These are phyloP conservation scores for Meandrusa payeni DNA, from an alignment of 2,888 invertebrate species.

Conservation along the genomic window DNA sequence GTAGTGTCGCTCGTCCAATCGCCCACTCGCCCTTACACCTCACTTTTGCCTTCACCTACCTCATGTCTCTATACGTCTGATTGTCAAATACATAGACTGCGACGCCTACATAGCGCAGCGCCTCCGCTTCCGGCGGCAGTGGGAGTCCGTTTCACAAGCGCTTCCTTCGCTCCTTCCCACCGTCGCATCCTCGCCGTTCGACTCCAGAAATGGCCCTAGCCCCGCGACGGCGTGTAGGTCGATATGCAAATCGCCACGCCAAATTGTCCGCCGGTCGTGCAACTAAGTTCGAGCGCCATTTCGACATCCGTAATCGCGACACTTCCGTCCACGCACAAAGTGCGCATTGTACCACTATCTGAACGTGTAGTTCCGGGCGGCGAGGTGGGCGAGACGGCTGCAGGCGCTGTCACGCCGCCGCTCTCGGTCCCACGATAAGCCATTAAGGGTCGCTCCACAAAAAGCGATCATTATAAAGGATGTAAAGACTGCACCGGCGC, in stretches of 20 bases:
- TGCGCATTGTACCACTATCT: constrained; percentile 37
- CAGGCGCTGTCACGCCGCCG: constrained; percentile 37
- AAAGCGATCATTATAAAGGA: constrained; percentile 76
- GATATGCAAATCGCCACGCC: constrained; percentile 37
- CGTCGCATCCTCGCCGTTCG: constrained; percentile 39
- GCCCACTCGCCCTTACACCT: constrained; percentile 33
- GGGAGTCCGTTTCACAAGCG: constrained; percentile 66
- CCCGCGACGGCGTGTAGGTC: constrained; percentile 40
- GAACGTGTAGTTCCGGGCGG: constrained; percentile 45
- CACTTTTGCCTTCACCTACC: constrained; percentile 30
- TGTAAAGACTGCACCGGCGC: constrained; percentile 75
- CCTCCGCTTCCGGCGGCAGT: constrained; percentile 67
- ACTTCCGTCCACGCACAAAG: constrained; percentile 46
- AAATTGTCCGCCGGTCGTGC: constrained; percentile 44
- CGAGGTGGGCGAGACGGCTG: constrained; percentile 35
- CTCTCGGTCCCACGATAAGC: constrained; percentile 67
- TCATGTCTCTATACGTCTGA: constrained; percentile 22
- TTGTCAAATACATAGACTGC: constrained; percentile 34
- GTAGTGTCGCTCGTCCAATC: constrained; percentile 31
- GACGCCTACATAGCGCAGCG: constrained; percentile 52
- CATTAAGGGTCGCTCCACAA: constrained; percentile 70
- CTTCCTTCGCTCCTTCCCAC: constrained; percentile 70
- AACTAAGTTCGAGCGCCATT: constrained; percentile 38
- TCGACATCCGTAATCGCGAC: constrained; percentile 45
- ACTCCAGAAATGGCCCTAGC: constrained; percentile 16